Base-by-base conservation (phyloP, 1,140 invertebrate species). In the Trigoniulus corallinus region DNA sequence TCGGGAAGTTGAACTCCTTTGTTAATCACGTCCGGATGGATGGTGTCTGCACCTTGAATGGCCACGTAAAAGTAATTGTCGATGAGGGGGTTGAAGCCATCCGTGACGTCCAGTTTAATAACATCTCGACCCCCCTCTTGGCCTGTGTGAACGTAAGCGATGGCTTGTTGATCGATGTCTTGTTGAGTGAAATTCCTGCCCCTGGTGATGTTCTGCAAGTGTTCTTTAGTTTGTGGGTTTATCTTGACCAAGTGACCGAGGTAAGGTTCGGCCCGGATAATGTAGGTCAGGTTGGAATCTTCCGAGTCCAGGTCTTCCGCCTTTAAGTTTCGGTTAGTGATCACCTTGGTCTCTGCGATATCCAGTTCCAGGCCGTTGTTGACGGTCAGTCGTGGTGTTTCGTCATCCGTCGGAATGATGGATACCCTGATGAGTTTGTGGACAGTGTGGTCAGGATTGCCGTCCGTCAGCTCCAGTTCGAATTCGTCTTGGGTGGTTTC, bases 31-130 rank as follows among this genome's bases (percentile, higher is more conserved):
- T 61, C 58, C 4, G 67, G 68, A 50, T 63, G 65, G 2, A 61
- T 54, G 12, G 58, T 59, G 49, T 69, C 66, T n/a, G 63, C 54
- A 7, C 64, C 64, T 53, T 64, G 61, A 15, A 70, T 59, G 4
- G 58, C 64, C 2, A 70, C 57, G 53, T 66, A 66, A 57, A 70
- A 67, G 47, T 66, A 62, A 1, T 63, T 52, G 51, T 69, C 65
- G 25, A 66, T 61, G n/a, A 67, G 56, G 1, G 61, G 59, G 51
- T 70, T 70, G 15, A 61, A 52, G 7, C 64, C 64, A 59, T 70
- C 68, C 4, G 65, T 67, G 3, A 70, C 58, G 52, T 69, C 67
- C 57, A 70, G 65, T 52, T 68, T 67, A 22, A 70, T 60, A 1
- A 67, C 48, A 50, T 70, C 68, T 20, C 66, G 51, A 22, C 62